phyloP scores from a whole-genome alignment of 2,113 vertebrate species.

The human (Homo sapiens) region DNA sequence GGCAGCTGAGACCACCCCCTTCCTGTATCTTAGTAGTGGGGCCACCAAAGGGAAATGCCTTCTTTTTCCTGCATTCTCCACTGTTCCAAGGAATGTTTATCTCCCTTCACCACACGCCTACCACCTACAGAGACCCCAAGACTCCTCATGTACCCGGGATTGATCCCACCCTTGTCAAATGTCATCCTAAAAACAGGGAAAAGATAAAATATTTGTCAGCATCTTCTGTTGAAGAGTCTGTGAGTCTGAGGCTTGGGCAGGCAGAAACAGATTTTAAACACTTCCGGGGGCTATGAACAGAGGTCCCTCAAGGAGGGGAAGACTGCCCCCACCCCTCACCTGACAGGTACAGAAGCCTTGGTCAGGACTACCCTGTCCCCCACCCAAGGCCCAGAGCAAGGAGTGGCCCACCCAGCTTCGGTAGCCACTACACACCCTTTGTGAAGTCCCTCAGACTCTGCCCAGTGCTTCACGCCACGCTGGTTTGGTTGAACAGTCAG shows the following conservation, averaged over 20 bases:
- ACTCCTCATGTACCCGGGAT: fast-evolving
- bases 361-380: not conserved
- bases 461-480: not conserved
- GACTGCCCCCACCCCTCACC: not conserved
- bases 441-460: not conserved
- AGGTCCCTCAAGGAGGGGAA: fast-evolving
- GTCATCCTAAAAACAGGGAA: conserved; percentile 71
- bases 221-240: not conserved
- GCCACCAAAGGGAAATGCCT: not conserved
- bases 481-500: not conserved
- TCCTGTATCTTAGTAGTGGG: not conserved
- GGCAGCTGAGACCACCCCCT: not conserved
- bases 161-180: not conserved
- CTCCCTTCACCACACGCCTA: not conserved
- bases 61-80: not conserved
- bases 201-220: not conserved
- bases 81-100: not conserved
- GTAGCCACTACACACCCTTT: fast-evolving
- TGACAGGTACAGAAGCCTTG: not conserved
- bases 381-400: not conserved
- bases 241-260: not conserved
- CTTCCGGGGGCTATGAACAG: not conserved
- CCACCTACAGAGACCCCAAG: not conserved
- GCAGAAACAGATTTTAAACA: not conserved
- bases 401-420: fast-evolving